Evolutionary conservation across 2,797 vertebrate genomes (phyloP), one percentile per base, ranked within the genome.

Genomic region (Paguma larvata): DNA sequence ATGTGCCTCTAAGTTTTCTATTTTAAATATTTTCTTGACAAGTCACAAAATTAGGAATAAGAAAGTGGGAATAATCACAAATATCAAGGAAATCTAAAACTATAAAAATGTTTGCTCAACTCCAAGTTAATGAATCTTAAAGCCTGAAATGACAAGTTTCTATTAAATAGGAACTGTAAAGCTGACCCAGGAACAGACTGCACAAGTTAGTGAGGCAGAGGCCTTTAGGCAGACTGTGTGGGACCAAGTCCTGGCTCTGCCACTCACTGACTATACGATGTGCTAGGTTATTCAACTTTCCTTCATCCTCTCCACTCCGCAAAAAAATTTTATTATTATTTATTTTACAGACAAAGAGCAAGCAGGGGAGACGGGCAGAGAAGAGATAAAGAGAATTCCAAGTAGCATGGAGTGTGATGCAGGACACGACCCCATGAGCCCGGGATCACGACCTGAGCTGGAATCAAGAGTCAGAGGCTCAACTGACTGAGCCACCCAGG

Each of bases 21-120:
- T 68, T 70, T 72, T 85, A 85, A 65, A 44, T 91, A 18, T 75
- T 59, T 83, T 63, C 56, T 85, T 77, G 48, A 73, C 89, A 41
- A 96, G 21, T 23, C 18, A 77, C 25, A 89, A 89, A 95, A 89
- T 59, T 59, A 92, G 82, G 16, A 91, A 86, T 41, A 48, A 89
- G 63, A 78, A 96, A 89, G n/a, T 38, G 23, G 30, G 62, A 79
- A 92, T 72, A 56, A 91, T 53, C 12, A 44, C 32, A 72, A 65
- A 92, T 32, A 93, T 2, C 0, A 25, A 95, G 6, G 53, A 89
- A 44, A 65, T 75, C 65, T 48, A 44, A 92, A 65, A 90, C 5
- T 44, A 6, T 23, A 78, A 78, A 32, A 41, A 82, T 77, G 77
- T 68, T 53, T 68, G 59, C 4, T 62, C n/a, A 63, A 38, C 38